Evolutionary conservation across 2,113 vertebrate species (phyloP), one percentile per base, ranked within the genome.

Genomic region (Amblyopsis rosae): DNA sequence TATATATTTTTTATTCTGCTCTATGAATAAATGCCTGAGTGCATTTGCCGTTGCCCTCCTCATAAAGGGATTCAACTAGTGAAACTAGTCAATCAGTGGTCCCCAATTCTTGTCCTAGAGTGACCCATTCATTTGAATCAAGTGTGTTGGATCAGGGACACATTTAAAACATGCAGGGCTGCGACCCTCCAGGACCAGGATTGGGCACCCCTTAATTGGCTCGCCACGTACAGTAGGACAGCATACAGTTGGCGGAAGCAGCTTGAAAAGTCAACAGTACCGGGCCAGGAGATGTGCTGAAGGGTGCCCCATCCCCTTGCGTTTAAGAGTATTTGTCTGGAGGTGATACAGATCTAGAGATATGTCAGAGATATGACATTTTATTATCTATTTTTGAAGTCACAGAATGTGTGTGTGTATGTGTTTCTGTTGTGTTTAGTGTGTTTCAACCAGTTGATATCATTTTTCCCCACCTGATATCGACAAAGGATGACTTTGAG

Each of bases 231-330:
- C 26, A 26, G 2, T 33, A 59, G n/a, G 54, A 50, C 54, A n/a
- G n/a, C 11, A 26, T 46, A 64, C 33, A 16, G 4, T 19, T 46
- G 46, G 53, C 54, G 49, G 35, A 26, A 26, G 26, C 26, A 26
- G 26, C 26, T 26, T 26, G 26, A 26, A 70, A 77, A 63, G 59
- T 66, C 58, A 33, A 46, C 9, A 17, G 57, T 47, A 19, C 62
- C 49, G 46, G 12, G 12, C 32, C 33, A 57, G 16, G 47, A 50
- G n/a, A 12, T 41, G 61, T 33, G 16, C 12, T 17, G 3, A 33
- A 35, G n/a, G 19, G n/a, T 55, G 57, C 16, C 10, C 50, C 7
- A 7, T 11, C 32, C 26, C 13, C 12, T 13, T 9, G 49, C 50
- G 41, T 55, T 49, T 32, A 53, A 9, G 19, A 47, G 15, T 55